Evolutionary conservation across 1,140 invertebrate genomes (phyloP), one percentile per base, ranked within the genome.

Genomic region (Tetranychus cinnabarinus): DNA sequence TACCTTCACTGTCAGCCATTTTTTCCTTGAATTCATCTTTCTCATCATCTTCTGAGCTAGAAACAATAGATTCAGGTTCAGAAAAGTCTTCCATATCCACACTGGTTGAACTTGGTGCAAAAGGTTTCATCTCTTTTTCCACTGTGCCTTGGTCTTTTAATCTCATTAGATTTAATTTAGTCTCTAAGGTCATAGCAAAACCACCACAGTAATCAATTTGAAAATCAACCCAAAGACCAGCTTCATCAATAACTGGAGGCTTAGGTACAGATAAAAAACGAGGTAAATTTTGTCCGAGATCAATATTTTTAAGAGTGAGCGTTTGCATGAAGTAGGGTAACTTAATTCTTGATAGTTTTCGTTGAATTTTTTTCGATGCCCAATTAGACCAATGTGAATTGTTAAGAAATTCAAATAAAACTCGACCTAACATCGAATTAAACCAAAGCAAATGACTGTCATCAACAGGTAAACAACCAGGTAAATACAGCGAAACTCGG

Each of bases 121-220:
- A 46, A 36, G 37, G 39, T 39, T 54, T 58, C 31, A 46, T 8
- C 10, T 56, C 54, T 31, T 47, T 60, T 45, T 50, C 52, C 7
- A 36, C n/a, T 37, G 46, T 45, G 15, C 37, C 48, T 39, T 57
- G 62, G 48, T 71, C 69, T 59, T 76, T 77, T 8, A 96, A 75
- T 69, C 88, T 91, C 80, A 96, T 81, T 46, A 97, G 75, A 75
- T 97, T 96, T 36, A 97, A 73, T 71, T 93, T 90, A 0, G 92
- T 97, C 68, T 90, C 86, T n/a, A 97, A 79, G 1, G 85, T 89
- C 76, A 97, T 84, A 60, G 82, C 79, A 37, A 88, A 80, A 57
- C 81, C 80, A 42, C 93, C 93, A 66, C 85, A 81, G 73, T 97
- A 97, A 10, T 80, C 81, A 50, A 97, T 73, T 69, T 93, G 85